Percentiles rank a stretch among this genome's conserved stretches.
Evolutionary conservation across 53 echinoderm and acorn worm species (phyloP).

Genomic region (Luidia sarsii): DNA sequence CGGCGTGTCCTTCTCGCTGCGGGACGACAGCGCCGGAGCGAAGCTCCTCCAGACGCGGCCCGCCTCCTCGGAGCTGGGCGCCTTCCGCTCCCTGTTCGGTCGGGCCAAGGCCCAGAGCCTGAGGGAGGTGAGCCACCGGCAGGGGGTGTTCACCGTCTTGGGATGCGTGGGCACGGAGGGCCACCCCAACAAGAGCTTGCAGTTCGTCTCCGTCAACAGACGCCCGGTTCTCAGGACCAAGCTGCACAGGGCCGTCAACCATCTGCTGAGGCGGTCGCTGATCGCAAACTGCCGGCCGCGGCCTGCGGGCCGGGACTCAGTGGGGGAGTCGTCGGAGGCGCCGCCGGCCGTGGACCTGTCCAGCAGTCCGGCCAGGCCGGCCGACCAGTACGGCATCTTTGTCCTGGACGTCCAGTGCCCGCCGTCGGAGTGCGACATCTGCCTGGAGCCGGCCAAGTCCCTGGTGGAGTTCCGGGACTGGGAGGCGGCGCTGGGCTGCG

Average conservation of each 20-base stretch:
- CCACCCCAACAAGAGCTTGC: constrained; percentile 79
- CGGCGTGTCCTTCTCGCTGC: constrained; percentile 77
- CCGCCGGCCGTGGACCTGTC: constrained; percentile 1
- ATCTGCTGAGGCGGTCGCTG: constrained; percentile 69
- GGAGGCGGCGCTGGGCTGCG: constrained; percentile 62
- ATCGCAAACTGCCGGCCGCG: constrained; percentile 52
- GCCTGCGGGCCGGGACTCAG: not conserved
- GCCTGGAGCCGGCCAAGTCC: constrained; percentile 79
- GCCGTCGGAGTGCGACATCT: constrained; percentile 80
- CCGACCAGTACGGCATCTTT: constrained; percentile 73
- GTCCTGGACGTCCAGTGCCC: constrained; percentile 81
- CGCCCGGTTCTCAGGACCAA: constrained; percentile 79
- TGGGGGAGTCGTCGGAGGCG: not conserved
- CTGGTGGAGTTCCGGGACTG: constrained; percentile 95
- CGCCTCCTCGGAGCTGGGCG: constrained; percentile 54
- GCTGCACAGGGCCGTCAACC: constrained; percentile 78
- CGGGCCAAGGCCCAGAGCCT: constrained; percentile 54
- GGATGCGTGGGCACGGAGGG: constrained; percentile 80
- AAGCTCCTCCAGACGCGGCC: constrained; percentile 81
- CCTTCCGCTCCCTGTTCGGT: constrained; percentile 88
- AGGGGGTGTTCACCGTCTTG: constrained; percentile 46
- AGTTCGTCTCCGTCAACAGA: constrained; percentile 87
- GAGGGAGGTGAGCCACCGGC: constrained; percentile 58
- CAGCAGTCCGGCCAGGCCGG: constrained; percentile 63
- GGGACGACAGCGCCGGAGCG: constrained; percentile 81